Conservation (phyloP, 2,797 vertebrate species). For the Cirrhinus mrigala region DNA sequence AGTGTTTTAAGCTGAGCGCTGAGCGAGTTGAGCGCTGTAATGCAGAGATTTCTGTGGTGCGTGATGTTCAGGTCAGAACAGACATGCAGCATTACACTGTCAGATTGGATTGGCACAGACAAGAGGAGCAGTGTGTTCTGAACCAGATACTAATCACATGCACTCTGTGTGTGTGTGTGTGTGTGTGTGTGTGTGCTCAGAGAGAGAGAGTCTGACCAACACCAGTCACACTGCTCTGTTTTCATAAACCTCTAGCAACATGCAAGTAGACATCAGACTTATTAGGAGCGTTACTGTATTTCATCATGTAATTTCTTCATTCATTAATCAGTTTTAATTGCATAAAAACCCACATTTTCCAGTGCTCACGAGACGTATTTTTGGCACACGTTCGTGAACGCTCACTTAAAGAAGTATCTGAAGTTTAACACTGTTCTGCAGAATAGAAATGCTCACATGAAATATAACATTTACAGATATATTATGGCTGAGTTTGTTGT, state of each 20-base stretch:
- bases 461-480: background rate
- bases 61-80: background rate
- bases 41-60: background rate
- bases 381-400: background rate
- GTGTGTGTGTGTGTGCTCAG: constrained; percentile 24
- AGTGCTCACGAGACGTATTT: constrained; percentile 8
- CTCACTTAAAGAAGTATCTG: constrained; percentile 27
- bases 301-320: background rate
- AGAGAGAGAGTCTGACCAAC: constrained; percentile 36
- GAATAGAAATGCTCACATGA: background rate
- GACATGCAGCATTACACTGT: constrained; percentile 27
- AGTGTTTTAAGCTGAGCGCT: background rate
- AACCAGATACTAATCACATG: constrained; percentile 57
- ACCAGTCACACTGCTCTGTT: constrained; percentile 39
- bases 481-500: background rate
- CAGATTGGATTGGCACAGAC: constrained; percentile 36
- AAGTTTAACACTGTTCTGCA: background rate
- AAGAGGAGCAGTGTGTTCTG: constrained; percentile 50
- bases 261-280: background rate
- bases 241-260: constrained; percentile 43
- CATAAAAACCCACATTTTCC: background rate
- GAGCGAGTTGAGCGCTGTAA: background rate
- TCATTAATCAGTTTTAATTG: constrained; percentile 1
- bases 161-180: constrained; percentile 7
- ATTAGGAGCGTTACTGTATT: background rate